A percentile compares a stretch with the other conserved stretches of the same genome.
Evolutionary conservation across 2,888 invertebrate species (phyloP).

Genomic region (Drosophila cognata): DNA sequence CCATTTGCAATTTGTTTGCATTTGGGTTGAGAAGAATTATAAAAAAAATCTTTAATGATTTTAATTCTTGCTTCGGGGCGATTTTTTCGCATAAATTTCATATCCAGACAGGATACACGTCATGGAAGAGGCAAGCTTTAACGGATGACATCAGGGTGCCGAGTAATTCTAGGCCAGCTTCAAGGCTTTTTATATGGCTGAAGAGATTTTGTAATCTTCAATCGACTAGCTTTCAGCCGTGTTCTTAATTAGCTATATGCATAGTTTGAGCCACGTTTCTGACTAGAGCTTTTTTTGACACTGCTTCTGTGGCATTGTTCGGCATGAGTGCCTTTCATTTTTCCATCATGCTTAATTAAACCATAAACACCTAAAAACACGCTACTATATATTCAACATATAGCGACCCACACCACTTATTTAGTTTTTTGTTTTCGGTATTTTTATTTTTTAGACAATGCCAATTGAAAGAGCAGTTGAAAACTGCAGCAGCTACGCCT

Average conservation of each 20-base stretch:
- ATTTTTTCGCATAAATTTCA: slow-evolving; percentile 29
- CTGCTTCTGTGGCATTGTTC: slow-evolving; percentile 26
- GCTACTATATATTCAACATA: slow-evolving; percentile 71
- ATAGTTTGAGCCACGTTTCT: slow-evolving; percentile 36
- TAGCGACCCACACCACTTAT: slow-evolving; percentile 55
- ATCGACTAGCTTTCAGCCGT: slow-evolving; percentile 35
- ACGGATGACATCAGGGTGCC: slow-evolving; percentile 44
- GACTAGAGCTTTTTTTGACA: slow-evolving; percentile 41
- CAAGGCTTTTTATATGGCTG: slow-evolving; percentile 25
- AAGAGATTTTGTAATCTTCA: slow-evolving; percentile 20
- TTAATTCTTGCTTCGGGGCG: slow-evolving; percentile 27
- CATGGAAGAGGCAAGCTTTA: slow-evolving; percentile 4
- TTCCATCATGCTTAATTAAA: slow-evolving; percentile 70
- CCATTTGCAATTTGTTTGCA: slow-evolving; percentile 67
- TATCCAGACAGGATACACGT: slow-evolving; percentile 25
- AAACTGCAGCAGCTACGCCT: slow-evolving; percentile 69
- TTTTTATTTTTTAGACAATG: slow-evolving; percentile 60
- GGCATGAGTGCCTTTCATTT: slow-evolving; percentile 58
- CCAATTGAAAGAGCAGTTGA: slow-evolving; percentile 61
- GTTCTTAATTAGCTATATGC: slow-evolving; percentile 36
- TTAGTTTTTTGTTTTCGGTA: slow-evolving; percentile 15
- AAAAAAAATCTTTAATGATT: slow-evolving; percentile 1
- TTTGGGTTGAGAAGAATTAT: slow-evolving; percentile 34
- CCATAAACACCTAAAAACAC: slow-evolving; percentile 76
- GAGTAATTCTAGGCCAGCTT: slow-evolving; percentile 42